Conservation (phyloP, 37 sponge, comb jelly and placozoan genomes). For the Agelas oroides region DNA sequence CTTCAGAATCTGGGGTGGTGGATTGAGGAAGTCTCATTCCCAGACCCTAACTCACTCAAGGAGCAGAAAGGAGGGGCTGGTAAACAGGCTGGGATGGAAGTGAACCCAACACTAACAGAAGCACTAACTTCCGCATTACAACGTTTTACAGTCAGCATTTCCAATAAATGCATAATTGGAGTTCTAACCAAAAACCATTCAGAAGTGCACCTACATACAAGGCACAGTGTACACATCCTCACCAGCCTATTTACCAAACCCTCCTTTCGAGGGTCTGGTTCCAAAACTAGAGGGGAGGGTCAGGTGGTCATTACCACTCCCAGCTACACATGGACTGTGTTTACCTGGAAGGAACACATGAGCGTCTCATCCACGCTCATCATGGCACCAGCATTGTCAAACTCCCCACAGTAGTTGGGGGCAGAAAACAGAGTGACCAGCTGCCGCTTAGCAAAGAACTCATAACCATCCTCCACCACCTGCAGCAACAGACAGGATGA, state of each 20-base stretch:
- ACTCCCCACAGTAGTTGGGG: slow-evolving; percentile 97
- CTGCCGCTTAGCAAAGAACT: slow-evolving; percentile 97
- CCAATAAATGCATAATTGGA: background rate
- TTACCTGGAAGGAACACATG: slow-evolving; percentile 95
- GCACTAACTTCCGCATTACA: background rate
- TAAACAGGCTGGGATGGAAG: background rate
- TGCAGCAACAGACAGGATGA: background rate
- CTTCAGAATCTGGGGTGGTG: slow-evolving; percentile 69
- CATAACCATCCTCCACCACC: slow-evolving; percentile 95
- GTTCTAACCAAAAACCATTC: too few relatives aligned
- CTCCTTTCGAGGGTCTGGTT: too few relatives aligned
- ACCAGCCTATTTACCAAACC: too few relatives aligned
- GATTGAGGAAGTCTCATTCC: too few relatives aligned
- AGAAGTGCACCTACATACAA: too few relatives aligned
- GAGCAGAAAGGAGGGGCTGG: too few relatives aligned
- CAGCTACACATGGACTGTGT: too few relatives aligned
- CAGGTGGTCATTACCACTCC: too few relatives aligned
- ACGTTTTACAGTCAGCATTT: background rate
- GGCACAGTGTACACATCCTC: too few relatives aligned
- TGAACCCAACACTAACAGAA: background rate
- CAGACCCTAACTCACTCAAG: too few relatives aligned
- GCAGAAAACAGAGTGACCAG: slow-evolving; percentile 96
- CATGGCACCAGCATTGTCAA: slow-evolving; percentile 98
- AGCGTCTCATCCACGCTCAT: slow-evolving; percentile 98
- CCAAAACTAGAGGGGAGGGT: too few relatives aligned